Base-by-base conservation (phyloP, 2,888 invertebrate genomes). In the Leptinotarsa juncta region DNA sequence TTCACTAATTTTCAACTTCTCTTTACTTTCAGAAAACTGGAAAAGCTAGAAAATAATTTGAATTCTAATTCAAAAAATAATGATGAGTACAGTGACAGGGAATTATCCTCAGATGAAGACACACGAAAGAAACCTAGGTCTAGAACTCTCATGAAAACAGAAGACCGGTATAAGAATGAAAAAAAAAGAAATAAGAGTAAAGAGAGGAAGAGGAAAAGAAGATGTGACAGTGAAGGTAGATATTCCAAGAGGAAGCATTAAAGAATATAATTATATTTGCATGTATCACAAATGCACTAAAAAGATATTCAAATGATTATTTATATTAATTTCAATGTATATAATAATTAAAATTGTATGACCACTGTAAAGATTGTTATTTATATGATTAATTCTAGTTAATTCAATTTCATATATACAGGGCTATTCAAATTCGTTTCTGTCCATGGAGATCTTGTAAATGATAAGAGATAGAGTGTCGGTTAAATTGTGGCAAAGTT, bases 41-140 rank as follows among this genome's bases (percentile, higher is more conserved):
- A 84, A 73, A 82, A 82, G 76, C 77, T 79, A 57, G 83, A 83
- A 68, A 79, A 76, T 50, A 72, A 76, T 71, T 77, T 79, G 65
- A 77, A 77, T 70, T 76, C 66, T 53, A 79, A 81, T 75, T 69
- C 75, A 23, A 67, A 78, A 76, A 23, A 81, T 80, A 73, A 79
- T 79, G 70, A 80, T 81, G 69, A 71, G 26, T 62, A 67, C 72
- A 50, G 77, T 20, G 73, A 68, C 20, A 67, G 75, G 23, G 69
- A 73, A 14, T 68, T 71, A 42, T 66, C 70, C 4, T 75, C 78
- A 2, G 77, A 77, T 70, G 78, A 79, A 76, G 80, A 77, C 55
- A 77, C 32, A 42, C 7, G 10, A 42, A 42, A 42, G 32, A 42
- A 42, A 42, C 32, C 32, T 42, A 42, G 10, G 32, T 42, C 32